phyloP scores from a whole-genome alignment of 53 echinoderm and acorn worm species.

The Echinometra lucunter region DNA sequence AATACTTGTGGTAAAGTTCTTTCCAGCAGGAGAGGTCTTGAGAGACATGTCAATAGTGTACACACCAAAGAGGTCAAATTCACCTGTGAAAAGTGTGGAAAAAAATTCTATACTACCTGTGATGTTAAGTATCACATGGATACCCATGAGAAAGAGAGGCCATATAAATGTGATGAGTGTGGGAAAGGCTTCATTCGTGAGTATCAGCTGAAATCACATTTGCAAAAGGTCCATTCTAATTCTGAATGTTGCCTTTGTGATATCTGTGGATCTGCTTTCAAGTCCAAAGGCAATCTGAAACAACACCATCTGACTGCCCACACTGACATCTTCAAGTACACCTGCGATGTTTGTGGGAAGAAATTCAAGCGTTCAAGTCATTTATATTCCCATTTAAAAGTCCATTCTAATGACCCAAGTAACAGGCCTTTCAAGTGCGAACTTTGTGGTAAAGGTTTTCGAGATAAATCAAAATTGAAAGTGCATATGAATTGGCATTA shows the following conservation, averaged over 20 bases:
- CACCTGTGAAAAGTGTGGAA: constrained; percentile 9
- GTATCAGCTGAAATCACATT: background rate
- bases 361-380: constrained; percentile 40
- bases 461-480: background rate
- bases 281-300: background rate
- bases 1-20: background rate
- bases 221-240: background rate
- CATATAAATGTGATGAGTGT: constrained; percentile 10
- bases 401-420: background rate
- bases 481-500: constrained; percentile 46
- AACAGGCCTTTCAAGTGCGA: constrained; percentile 9
- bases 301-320: constrained; percentile 9
- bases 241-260: background rate
- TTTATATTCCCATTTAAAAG: background rate
- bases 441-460: background rate
- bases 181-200: background rate
- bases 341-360: constrained; percentile 8
- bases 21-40: background rate
- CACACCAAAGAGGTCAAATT: constrained; percentile 9
- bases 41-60: background rate
- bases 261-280: constrained; percentile 18
- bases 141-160: background rate
- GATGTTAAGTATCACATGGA: background rate
- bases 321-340: background rate
- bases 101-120: background rate